phyloP scores from a whole-genome alignment of 2,113 vertebrate genomes.

The Osmerus mordax region DNA sequence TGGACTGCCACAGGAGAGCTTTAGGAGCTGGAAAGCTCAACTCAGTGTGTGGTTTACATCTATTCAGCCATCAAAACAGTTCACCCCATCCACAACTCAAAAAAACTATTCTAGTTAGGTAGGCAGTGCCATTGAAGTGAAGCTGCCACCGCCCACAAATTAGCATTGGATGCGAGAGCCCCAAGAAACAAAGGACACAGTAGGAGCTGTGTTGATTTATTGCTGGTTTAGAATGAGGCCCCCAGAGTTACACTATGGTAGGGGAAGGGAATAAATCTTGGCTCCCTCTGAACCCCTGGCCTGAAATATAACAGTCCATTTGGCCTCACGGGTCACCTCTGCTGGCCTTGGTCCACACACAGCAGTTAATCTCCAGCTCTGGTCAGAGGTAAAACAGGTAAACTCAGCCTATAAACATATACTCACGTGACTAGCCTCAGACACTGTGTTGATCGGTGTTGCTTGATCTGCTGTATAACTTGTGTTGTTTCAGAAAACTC shows the following conservation, averaged over 20 bases:
- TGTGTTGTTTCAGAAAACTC: not conserved
- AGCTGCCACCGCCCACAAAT: slow-evolving; percentile 45
- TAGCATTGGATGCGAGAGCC: slow-evolving; percentile 46
- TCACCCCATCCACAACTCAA: no score
- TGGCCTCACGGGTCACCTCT: slow-evolving; percentile 54
- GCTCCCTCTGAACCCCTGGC: slow-evolving; percentile 41
- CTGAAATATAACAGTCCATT: slow-evolving; percentile 55
- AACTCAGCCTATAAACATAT: slow-evolving; percentile 27
- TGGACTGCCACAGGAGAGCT: not conserved
- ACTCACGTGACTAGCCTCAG: slow-evolving; percentile 11
- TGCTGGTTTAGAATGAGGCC: slow-evolving; percentile 57
- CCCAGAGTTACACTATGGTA: slow-evolving; percentile 59
- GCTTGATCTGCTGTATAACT: not conserved
- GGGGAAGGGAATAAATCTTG: slow-evolving; percentile 67
- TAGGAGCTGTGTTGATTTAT: slow-evolving; percentile 62
- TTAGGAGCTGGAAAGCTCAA: no score
- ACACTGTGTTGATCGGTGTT: slow-evolving; percentile 3
- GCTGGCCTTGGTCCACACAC: slow-evolving; percentile 34
- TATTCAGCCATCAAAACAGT: no score
- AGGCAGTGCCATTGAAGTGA: slow-evolving; percentile 3
- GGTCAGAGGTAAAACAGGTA: slow-evolving; percentile 34
- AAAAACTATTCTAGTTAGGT: no score
- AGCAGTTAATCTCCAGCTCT: slow-evolving; percentile 57
- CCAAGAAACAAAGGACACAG: slow-evolving; percentile 43
- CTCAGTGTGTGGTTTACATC: no score